Evolutionary conservation across 2,888 invertebrate species (phyloP), one percentile per base, ranked within the genome.

Genomic region (Noctua pronuba): DNA sequence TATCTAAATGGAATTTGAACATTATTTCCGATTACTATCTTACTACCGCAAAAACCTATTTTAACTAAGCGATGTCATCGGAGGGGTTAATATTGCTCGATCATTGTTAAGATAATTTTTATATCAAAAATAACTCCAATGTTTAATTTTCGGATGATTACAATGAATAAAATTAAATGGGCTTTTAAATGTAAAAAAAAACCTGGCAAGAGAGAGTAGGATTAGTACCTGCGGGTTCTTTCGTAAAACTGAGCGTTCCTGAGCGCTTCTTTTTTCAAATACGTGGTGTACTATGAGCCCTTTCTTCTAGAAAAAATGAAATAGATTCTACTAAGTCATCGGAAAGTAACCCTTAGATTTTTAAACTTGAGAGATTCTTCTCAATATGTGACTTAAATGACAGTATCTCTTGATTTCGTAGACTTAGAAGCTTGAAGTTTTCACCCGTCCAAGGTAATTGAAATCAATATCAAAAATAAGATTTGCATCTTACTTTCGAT

Each of bases 81-180:
- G 35, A 70, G 28, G 67, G 62, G 58, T 80, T 80, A 79, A 75
- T 62, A 72, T 73, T 55, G 24, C 28, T 68, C 28, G 71, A 79
- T 77, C 21, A 31, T 28, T 58, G 49, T 77, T 69, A 77, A 79
- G 66, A 76, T 77, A 75, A 73, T 52, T 74, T 68, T 66, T 65
- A 73, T 69, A 66, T 78, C 18, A 41, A 78, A 73, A 75, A 73
- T 66, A 69, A 62, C 41, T 71, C 13, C n/a, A 67, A 11, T 41
- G 55, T 74, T 77, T 55, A 73, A 82, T 69, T 84, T 77, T 77
- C 11, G 24, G 41, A 28, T 77, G 38, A 85, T 77, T 67, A 64
- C 16, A 31, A 67, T 71, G 6, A 58, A 58, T 75, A 74, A 49
- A 49, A 49, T 49, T 0, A 21, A 75, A 76, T 66, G 52, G 49